Base-by-base conservation (phyloP, 2,113 vertebrate genomes). In the Parus major region DNA sequence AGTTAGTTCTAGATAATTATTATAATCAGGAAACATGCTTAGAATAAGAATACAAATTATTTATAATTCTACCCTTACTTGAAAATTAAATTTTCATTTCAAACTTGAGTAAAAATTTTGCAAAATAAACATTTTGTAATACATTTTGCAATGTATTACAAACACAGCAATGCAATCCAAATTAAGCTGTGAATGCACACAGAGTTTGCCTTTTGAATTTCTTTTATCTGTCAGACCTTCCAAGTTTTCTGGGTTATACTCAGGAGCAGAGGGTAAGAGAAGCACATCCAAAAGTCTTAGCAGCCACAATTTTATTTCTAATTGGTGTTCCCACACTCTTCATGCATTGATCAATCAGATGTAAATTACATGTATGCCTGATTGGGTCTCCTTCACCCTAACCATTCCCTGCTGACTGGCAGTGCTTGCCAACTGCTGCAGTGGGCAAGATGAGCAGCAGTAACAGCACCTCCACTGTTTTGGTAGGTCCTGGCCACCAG, bases 341-440 rank as follows among this genome's bases (percentile, higher is more conserved):
- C 44, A 19, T 61, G 68, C 39, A 42, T 91, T 96, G 90, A 92
- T 96, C 97, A 96, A 95, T 97, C 97, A 96, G 88, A 81, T 93
- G 89, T 86, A 96, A 97, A 95, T 93, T 87, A 79, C 59, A 93
- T 39, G 82, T 39, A 90, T 80, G 91, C 89, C 90, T 93, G 96
- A 92, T 70, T 93, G 88, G 63, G 82, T 91, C 86, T 92, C 83
- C 94, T 95, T 95, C 65, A 96, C 82, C 93, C 83, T 89, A 83
- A 59, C 87, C 69, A 42, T 73, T 96, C 93, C 95, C 95, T 95
- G 92, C 94, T 96, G 96, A 90, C 95, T 89, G 60, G n/a, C 65
- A 90, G 94, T 95, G 94, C 90, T 93, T 96, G 96, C 96, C 97
- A 98, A 96, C 94, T 98, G 95, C 96, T 95, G 70, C 82, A 95